Evolutionary conservation across 2,113 vertebrate genomes (phyloP).

Genomic region (Tragelaphus scriptus): DNA sequence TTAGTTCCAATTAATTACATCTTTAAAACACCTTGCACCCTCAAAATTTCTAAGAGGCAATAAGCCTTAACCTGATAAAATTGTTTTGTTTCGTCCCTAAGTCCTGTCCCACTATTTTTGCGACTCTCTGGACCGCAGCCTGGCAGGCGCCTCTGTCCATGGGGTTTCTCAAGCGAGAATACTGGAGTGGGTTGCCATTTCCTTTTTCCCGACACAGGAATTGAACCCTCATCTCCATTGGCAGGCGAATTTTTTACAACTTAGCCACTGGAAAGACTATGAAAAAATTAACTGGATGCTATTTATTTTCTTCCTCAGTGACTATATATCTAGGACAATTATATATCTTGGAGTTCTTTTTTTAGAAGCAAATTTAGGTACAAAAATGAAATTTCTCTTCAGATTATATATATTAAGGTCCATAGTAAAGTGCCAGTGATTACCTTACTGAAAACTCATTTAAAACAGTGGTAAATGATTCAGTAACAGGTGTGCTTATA

Average conservation of each 20-base stretch:
- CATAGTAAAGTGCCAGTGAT: background rate
- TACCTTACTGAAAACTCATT: background rate
- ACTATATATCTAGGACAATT: background rate
- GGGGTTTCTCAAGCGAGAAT: background rate
- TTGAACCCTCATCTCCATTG: background rate
- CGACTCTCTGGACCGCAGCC: background rate
- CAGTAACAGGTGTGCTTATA: background rate
- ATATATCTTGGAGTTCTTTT: slow-evolving; percentile 3
- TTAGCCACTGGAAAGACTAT: background rate
- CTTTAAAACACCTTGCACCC: background rate
- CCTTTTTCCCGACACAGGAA: background rate
- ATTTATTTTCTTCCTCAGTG: background rate
- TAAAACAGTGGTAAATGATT: background rate
- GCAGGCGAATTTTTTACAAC: background rate
- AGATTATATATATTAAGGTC: background rate
- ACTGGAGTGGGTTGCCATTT: background rate
- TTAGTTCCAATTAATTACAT: background rate
- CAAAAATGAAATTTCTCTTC: slow-evolving; percentile 7
- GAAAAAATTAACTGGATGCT: background rate
- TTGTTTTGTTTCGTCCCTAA: background rate
- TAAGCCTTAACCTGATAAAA: background rate
- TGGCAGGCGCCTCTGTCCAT: background rate
- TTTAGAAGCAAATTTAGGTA: background rate
- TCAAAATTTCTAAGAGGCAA: slow-evolving; percentile 30
- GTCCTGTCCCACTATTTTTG: background rate